A percentile compares a stretch with the other conserved stretches of the same genome.
These are phyloP conservation scores for Heliconius nattereri DNA, from an alignment of 1,140 invertebrate species.

Conservation along the genomic window DNA sequence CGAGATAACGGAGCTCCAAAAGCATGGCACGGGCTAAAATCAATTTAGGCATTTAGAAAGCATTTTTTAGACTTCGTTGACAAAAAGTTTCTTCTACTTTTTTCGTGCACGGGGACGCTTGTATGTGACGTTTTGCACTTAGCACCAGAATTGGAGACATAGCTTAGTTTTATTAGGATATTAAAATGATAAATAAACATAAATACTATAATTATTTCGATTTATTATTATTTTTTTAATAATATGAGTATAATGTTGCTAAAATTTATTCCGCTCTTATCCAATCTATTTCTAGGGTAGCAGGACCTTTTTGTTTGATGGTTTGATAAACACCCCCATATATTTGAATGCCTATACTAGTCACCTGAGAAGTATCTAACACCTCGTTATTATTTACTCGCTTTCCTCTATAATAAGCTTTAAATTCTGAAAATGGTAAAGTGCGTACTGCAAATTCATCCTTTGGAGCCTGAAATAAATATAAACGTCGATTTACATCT, in stretches of 20 bases:
- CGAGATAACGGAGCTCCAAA: too few relatives aligned
- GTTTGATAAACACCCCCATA: conserved; percentile 86
- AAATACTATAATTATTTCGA: not conserved
- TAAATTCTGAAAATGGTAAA: conserved; percentile 83
- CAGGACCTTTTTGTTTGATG: conserved; percentile 85
- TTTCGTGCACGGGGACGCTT: too few relatives aligned
- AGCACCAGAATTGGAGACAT: not conserved
- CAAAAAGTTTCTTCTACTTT: too few relatives aligned
- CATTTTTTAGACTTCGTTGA: too few relatives aligned
- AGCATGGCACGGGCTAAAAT: too few relatives aligned
- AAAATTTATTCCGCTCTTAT: conserved; percentile 74
- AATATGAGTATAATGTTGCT: not conserved
- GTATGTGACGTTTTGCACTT: too few relatives aligned
- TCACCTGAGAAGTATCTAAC: conserved; percentile 83
- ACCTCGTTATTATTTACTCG: conserved; percentile 81
- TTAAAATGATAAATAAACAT: not conserved
- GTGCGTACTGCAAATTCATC: conserved; percentile 79
- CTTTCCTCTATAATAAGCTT: conserved; percentile 84
- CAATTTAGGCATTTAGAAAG: too few relatives aligned
- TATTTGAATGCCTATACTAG: conserved; percentile 85
- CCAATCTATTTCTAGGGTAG: conserved; percentile 85
- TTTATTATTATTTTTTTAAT: not conserved
- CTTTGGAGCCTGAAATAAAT: conserved; percentile 76
- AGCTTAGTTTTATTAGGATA: not conserved
- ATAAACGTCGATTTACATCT: not conserved